These are phyloP conservation scores for Brachyalestes nurse DNA, from an alignment of 2,797 vertebrate genomes.

Conservation along the genomic window DNA sequence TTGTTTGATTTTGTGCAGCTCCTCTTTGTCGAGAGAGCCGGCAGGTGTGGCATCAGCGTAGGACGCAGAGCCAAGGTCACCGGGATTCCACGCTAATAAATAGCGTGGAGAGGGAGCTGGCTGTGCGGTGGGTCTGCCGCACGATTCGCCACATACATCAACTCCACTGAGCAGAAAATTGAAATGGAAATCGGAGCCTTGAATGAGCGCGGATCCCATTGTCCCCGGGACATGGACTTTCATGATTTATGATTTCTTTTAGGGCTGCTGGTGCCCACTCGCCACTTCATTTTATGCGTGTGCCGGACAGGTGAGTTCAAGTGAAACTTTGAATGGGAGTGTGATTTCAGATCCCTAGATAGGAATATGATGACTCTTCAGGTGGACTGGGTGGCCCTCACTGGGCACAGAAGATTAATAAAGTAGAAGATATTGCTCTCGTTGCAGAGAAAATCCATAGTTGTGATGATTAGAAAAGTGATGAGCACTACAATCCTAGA, in stretches of 20 bases:
- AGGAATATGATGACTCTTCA: slow-evolving; percentile 45
- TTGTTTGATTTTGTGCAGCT: slow-evolving; percentile 37
- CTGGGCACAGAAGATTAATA: slow-evolving; percentile 34
- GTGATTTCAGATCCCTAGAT: slow-evolving; percentile 44
- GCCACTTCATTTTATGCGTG: slow-evolving; percentile 58
- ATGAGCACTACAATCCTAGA: slow-evolving; percentile 30
- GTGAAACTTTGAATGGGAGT: slow-evolving; percentile 50
- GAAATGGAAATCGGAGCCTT: slow-evolving; percentile 85
- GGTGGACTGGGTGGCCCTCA: slow-evolving; percentile 21
- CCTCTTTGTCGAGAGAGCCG: slow-evolving; percentile 55
- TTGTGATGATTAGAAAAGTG: slow-evolving; percentile 32
- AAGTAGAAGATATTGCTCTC: slow-evolving; percentile 39
- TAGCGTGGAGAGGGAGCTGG: slow-evolving; percentile 65
- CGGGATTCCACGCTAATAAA: slow-evolving; percentile 68
- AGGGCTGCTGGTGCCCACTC: slow-evolving; percentile 69
- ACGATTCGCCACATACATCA: slow-evolving; percentile 82
- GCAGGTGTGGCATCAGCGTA: slow-evolving; percentile 49
- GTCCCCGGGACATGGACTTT: slow-evolving; percentile 75
- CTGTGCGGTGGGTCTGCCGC: slow-evolving; percentile 63
- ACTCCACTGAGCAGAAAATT: slow-evolving; percentile 83
- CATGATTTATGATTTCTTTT: slow-evolving; percentile 83
- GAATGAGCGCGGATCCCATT: slow-evolving; percentile 77
- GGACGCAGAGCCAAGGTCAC: slow-evolving; percentile 70
- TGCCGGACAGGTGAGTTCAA: slow-evolving; percentile 57
- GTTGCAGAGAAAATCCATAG: slow-evolving; percentile 34